These are phyloP conservation scores for Petaurus breviceps DNA, from an alignment of 2,113 vertebrate genomes.

Conservation along the genomic window DNA sequence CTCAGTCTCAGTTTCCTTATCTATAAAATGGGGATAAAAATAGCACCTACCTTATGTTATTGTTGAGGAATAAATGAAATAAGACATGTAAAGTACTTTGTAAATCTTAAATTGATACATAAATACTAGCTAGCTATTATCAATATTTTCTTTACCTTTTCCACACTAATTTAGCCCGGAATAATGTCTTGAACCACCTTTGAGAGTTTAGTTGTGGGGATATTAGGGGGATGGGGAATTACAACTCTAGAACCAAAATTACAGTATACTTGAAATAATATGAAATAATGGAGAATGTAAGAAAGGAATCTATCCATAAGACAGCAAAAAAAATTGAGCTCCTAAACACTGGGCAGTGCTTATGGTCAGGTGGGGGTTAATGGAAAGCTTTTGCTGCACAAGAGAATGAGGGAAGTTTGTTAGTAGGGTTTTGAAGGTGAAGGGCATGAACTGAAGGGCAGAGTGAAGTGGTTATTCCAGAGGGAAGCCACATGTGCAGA, in stretches of 20 bases:
- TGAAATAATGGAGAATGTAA: conserved; percentile 8
- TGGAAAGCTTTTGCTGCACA: not conserved
- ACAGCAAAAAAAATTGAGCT: not conserved
- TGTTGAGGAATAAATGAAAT: not conserved
- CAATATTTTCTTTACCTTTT: not conserved
- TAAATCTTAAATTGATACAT: not conserved
- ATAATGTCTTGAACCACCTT: not conserved
- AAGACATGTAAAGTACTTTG: not conserved
- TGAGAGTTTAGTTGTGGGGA: not conserved
- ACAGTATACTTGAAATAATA: not conserved
- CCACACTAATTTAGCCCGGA: not conserved
- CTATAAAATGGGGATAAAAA: not conserved
- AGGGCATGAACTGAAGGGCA: not conserved
- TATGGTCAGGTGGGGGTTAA: not conserved
- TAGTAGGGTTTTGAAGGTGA: conserved; percentile 17
- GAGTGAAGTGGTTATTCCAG: not conserved
- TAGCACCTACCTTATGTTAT: not conserved
- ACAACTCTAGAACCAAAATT: not conserved
- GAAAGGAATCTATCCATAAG: not conserved
- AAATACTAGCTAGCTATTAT: not conserved
- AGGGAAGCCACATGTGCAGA: conserved; percentile 9
- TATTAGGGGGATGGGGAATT: not conserved
- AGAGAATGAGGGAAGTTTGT: not conserved
- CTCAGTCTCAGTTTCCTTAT: not conserved
- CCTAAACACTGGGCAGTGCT: not conserved